Evolutionary conservation across 37 sponge, comb jelly and placozoan species (phyloP), one percentile per base, ranked within the genome.

Genomic region (Aplysina aerophoba): DNA sequence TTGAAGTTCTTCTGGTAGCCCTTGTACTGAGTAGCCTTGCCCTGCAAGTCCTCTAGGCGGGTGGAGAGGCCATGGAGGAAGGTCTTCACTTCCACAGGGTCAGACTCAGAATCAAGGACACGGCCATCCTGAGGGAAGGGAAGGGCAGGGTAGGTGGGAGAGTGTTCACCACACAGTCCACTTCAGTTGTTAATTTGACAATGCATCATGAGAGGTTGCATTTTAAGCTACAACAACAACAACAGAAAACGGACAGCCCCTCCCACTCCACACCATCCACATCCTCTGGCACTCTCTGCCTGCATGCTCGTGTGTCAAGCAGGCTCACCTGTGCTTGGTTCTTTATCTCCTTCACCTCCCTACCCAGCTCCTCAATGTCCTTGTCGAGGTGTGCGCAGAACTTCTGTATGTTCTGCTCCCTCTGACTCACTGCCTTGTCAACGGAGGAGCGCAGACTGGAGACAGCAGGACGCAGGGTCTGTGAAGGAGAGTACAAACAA

Each of bases 1-100:
- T 97, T 94, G 87, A 98, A 95, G 61, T 90, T 90, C 83, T 98
- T 98, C 92, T 98, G 99, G 85, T 98, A 91, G 11, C 85, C 62
- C 74, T 90, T 94, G 86, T 93, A 98, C 73, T 90, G 81, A 54
- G 86, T 82, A 20, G 99, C 99, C 62, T 87, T 92, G 85, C 92
- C 85, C 33, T 98, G 93, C 28, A 98, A 92, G 4, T 36, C 88
- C 30, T 94, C 87, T 82, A 96, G 88, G 44, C 58, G 94, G 0
- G 68, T 55, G 24, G 89, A 81, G 28, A 96, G 87, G 4, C 73
- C 90, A 13, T 77, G 63, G 0, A 98, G 83, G 22, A 53, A 88
- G 2, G 60, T 65, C 61, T 83, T 50, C 40, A 96, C 92, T 65
- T 92, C 91, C 17, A 82, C 83, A 66, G 86, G 68, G 24, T 96